These are phyloP conservation scores for Apteryx owenii DNA, from an alignment of 2,113 vertebrate species.

Conservation along the genomic window DNA sequence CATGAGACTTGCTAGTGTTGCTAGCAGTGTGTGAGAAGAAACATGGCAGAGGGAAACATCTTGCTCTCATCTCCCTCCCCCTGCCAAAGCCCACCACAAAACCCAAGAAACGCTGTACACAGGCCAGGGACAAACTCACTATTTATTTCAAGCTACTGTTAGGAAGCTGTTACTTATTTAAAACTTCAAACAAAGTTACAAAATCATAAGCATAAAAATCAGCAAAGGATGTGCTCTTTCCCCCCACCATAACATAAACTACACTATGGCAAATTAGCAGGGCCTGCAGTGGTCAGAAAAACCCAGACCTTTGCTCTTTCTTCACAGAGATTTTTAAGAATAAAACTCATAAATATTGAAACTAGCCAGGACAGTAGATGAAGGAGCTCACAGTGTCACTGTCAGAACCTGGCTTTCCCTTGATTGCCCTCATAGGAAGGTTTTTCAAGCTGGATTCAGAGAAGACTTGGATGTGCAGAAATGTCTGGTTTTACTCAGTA, in stretches of 20 bases:
- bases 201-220: constrained; percentile 24
- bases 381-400: not conserved
- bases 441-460: not conserved
- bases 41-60: not conserved
- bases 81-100: constrained; percentile 12
- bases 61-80: not conserved
- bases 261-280: constrained; percentile 31
- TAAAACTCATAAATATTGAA: constrained; percentile 1
- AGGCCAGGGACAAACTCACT: not conserved
- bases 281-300: constrained; percentile 10
- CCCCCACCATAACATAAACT: not conserved
- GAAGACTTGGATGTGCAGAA: not conserved
- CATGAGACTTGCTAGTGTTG: not conserved
- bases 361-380: not conserved
- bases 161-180: constrained; percentile 44
- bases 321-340: constrained; percentile 32
- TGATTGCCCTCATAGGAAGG: not conserved
- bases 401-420: not conserved
- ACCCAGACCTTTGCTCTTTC: constrained; percentile 13
- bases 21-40: not conserved
- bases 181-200: constrained; percentile 30
- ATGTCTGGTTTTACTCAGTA: not conserved
- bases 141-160: constrained; percentile 56
- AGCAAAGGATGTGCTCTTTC: constrained; percentile 13
- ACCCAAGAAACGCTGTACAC: not conserved